Base-by-base conservation (phyloP, 2,797 vertebrate genomes). In the Melanotaenia nigrans region DNA sequence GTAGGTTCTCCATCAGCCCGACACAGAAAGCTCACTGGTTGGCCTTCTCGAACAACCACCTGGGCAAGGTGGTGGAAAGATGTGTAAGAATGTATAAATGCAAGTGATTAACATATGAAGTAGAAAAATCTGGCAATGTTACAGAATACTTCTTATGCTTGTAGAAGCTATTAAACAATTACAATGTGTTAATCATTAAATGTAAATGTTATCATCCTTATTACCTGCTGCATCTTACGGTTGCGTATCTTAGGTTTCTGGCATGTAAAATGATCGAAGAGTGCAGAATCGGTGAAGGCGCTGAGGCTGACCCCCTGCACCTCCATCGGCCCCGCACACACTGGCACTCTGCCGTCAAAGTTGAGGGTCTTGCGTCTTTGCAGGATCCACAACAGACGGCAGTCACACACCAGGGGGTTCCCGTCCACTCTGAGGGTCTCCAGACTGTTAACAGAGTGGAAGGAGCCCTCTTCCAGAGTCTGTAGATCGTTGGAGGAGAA, bases 201-300 rank as follows among this genome's bases (percentile, higher is more conserved):
- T 28, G 14, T 25, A 47, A 60, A 35, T 36, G 4, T 13, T 2
- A 18, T 66, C 38, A 20, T 75, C 32, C 25, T 65, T 14, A 75
- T 89, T 92, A 94, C 93, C 25, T 95, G 97, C 91, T 99, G 97
- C 81, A 98, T 92, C 83, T 96, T 95, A 28, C 97, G 95, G 90
- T 99, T 97, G 45, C 95, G 95, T 78, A 99, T 99, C 89, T 96
- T 95, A 82, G 98, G 97, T 89, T 96, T 96, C 92, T 97, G 98
- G 91, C 98, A 99, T 72, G 97, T 98, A 85, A 99, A 99, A 89
- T 96, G 97, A 85, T 99, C 97, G 4, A 98, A 98, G 72, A 99
- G 95, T 55, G 95, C 94, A 0, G 97, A 96, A 90, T 99, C 97
- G 0, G 97, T 96, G 88, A 99, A 97, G 89, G 91, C 84, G 6